Base-by-base conservation (phyloP, 2,888 invertebrate species). In the Melanostoma scalare region DNA sequence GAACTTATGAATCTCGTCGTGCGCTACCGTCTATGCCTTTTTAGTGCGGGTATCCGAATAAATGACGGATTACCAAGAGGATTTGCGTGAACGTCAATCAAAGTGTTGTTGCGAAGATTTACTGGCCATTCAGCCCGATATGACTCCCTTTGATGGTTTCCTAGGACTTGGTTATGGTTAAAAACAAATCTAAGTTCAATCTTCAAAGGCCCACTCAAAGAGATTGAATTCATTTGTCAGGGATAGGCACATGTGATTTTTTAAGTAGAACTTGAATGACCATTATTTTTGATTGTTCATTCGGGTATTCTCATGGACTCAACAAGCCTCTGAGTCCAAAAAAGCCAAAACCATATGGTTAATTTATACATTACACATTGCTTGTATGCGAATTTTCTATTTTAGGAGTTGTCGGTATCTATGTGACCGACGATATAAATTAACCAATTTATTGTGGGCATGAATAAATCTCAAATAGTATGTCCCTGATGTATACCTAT, bases 401-500 rank as follows among this genome's bases (percentile, higher is more conserved):
- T 82, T 82, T 78, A 63, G 81, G 81, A 72, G 8, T 63, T 46
- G 42, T 8, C 44, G 33, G 9, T 60, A 20, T 20, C 20, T 20
- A 20, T 20, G 20, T 20, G 20, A 20, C 20, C 20, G 20, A 20
- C 20, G 20, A 63, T 42, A 53, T 71, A 60, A 84, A 84, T 79
- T 71, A 69, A 71, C 65, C 84, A 84, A 79, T 79, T 84, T 79
- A 71, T 74, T 71, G 74, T 63, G 65, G 48, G 65, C 71, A 55
- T 42, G 63, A 69, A 79, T 84, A 79, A 79, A 79, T 84, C 73
- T 76, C 50, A 60, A 76, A 50, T 48, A 63, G 36, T 50, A 55
- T 67, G 74, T 84, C 84, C 84, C 84, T 75, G 84, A 79, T 79
- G 84, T 79, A 50, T 52, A 55, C 36, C 50, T 50, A 75, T 69